Conservation (phyloP, 2,797 vertebrate genomes). For the Carduelis carduelis region DNA sequence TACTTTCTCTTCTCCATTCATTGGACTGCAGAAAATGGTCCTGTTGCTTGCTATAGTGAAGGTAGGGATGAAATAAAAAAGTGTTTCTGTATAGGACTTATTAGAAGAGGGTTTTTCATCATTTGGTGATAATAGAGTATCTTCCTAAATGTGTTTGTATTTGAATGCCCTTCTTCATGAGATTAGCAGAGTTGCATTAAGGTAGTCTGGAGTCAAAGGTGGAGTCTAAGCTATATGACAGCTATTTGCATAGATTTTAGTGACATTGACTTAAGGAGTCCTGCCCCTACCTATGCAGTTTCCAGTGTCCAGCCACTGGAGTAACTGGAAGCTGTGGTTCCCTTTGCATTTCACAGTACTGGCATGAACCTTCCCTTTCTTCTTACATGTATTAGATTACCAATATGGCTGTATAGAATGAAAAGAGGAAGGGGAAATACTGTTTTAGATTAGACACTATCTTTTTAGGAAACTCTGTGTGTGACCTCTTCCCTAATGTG, state of each 20-base stretch:
- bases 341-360: neutral
- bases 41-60: neutral
- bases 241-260: neutral
- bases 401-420: neutral
- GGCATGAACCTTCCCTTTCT: neutral
- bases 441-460: neutral
- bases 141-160: neutral
- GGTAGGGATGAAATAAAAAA: slow-evolving; percentile 13
- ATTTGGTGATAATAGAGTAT: neutral
- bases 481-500: neutral
- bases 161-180: neutral
- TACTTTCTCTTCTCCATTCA: neutral
- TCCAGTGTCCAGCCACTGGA: neutral
- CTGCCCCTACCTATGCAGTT: neutral
- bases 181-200: neutral
- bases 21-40: neutral
- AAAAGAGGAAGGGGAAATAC: neutral
- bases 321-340: neutral
- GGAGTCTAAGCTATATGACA: neutral
- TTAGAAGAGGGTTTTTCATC: neutral
- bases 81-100: neutral
- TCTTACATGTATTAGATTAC: neutral
- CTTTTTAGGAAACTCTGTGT: neutral
- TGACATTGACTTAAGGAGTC: neutral
- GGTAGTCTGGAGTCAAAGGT: neutral